phyloP scores from a whole-genome alignment of 2,113 vertebrate genomes.

The Corythoichthys haematopterus region DNA sequence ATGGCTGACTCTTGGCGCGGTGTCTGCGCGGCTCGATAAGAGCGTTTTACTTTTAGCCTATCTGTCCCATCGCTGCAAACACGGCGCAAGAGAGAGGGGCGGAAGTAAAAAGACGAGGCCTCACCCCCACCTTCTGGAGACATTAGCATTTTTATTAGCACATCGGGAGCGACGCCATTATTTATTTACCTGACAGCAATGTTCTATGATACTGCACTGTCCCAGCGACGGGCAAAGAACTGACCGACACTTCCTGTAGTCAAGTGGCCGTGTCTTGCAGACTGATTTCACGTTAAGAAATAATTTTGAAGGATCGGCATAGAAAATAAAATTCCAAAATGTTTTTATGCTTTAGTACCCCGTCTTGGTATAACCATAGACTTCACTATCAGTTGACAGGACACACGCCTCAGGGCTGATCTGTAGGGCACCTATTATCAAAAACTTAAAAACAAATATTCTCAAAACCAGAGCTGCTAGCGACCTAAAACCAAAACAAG shows the following conservation, averaged over 20 bases:
- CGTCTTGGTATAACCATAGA: too few relatives aligned
- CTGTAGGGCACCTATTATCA: too few relatives aligned
- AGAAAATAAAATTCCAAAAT: neutral
- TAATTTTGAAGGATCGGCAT: neutral
- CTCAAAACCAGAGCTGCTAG: too few relatives aligned
- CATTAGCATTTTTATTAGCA: conserved; percentile 73
- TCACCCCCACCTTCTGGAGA: conserved; percentile 14
- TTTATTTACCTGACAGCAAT: conserved; percentile 43
- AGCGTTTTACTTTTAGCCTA: conserved; percentile 45
- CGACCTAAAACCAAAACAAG: too few relatives aligned
- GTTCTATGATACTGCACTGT: neutral
- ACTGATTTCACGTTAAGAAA: neutral
- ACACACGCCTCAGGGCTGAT: too few relatives aligned
- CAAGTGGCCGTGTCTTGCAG: neutral
- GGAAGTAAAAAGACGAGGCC: neutral
- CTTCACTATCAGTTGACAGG: too few relatives aligned
- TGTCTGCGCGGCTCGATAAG: conserved; percentile 66
- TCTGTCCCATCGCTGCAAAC: conserved; percentile 55
- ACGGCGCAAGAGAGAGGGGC: conserved; percentile 1
- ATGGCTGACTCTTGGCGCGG: conserved; percentile 55
- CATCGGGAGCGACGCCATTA: conserved; percentile 43
- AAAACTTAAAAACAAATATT: too few relatives aligned
- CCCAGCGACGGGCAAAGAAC: conserved; percentile 28
- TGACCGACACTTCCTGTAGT: conserved; percentile 27
- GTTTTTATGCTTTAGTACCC: too few relatives aligned